These are phyloP conservation scores for Microtus ochrogaster DNA, from an alignment of 2,113 vertebrate genomes.

Conservation along the genomic window DNA sequence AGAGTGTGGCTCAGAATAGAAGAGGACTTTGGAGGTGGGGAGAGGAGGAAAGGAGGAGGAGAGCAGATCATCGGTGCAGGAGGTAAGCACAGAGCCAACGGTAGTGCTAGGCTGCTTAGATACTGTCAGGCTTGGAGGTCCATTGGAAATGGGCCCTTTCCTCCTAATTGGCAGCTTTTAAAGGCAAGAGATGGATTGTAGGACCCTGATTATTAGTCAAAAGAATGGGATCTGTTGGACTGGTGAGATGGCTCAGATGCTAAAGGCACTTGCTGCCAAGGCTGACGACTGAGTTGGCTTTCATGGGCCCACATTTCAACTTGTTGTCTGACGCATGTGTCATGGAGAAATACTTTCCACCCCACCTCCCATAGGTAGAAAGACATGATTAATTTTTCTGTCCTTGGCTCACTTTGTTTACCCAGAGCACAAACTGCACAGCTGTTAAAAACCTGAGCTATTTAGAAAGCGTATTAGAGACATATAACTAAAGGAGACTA, in stretches of 20 bases:
- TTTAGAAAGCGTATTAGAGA: slow-evolving; percentile 12
- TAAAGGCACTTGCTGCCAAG: neutral
- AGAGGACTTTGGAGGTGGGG: neutral
- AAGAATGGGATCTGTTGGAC: neutral
- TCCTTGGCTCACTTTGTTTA: neutral
- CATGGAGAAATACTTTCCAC: neutral
- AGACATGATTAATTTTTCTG: neutral
- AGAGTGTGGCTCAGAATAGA: neutral
- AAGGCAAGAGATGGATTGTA: neutral
- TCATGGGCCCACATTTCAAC: neutral
- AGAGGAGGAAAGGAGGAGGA: neutral
- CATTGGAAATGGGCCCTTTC: neutral
- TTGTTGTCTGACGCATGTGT: neutral
- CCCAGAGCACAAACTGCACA: neutral
- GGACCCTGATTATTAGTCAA: no score
- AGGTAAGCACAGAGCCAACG: neutral
- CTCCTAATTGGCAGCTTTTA: neutral
- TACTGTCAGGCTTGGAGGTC: no score
- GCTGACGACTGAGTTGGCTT: neutral
- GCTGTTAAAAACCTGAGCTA: neutral
- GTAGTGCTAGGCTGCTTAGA: neutral
- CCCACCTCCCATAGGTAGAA: neutral
- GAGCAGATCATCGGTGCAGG: neutral
- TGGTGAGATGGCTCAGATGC: neutral
- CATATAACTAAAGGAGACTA: neutral